Base-by-base conservation (phyloP, 1,140 invertebrate genomes). In the Drosophila ficusphila region DNA sequence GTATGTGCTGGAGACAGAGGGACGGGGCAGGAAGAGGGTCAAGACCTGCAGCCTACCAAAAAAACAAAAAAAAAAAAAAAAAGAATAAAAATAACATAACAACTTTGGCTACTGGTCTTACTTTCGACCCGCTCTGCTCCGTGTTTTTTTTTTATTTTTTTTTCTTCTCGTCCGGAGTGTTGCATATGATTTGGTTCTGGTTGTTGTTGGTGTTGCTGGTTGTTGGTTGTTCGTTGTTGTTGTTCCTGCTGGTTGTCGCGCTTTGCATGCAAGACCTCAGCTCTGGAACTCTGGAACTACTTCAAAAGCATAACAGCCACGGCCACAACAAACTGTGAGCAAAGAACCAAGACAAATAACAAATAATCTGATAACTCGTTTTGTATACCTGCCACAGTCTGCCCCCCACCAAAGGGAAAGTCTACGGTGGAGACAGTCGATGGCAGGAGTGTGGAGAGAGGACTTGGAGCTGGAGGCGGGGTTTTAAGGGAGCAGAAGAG, bases 361-460 rank as follows among this genome's bases (percentile, higher is more conserved):
- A 89, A 89, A 89, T 89, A 89, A 89, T 89, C 83, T 89, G 83
- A 89, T 89, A 89, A 89, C 83, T 89, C 83, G 83, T 89, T 89
- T 89, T 89, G 83, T 89, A 68, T 68, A 81, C 81, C 81, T 86
- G 76, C 72, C 39, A 71, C 68, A 71, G 52, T 36, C 51, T 69
- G 61, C 34, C 34, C 53, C 67, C 67, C 51, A 58, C 49, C 81
- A 67, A 85, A 85, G 81, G 81, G 81, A 85, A 85, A 85, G 81
- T 85, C 81, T 62, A 39, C 67, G 57, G 38, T 65, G 72, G 71
- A 53, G 68, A 73, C 53, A 76, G 61, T 42, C 34, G 48, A 12
- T 21, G 19, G 33, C 7, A n/a, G 9, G 14, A 6, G 36, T 4
- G 14, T 7, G 2, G 18, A 25, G 46, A n/a, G 25, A 8, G 12